Conservation (phyloP, 2,113 vertebrate species). For the Apus apus region DNA sequence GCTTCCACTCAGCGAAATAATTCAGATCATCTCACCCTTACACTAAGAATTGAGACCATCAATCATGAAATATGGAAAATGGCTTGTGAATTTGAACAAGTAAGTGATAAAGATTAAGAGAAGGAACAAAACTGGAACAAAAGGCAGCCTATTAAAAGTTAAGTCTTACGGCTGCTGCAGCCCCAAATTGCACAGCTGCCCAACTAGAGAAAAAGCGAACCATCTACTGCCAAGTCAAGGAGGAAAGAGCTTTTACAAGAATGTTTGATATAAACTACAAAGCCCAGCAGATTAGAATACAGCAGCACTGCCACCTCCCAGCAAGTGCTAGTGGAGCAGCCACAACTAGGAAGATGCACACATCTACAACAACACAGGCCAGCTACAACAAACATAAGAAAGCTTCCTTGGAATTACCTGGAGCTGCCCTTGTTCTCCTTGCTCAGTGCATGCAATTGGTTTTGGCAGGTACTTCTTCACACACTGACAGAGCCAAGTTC, state of each 20-base stretch:
- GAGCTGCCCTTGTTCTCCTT: not conserved
- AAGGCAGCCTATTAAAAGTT: not conserved
- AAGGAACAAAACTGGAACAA: not conserved
- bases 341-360: not conserved
- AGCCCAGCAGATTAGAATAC: accelerated
- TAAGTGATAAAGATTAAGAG: not conserved
- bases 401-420: not conserved
- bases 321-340: not conserved
- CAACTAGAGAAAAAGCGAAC: not conserved
- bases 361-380: accelerated
- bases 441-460: not conserved
- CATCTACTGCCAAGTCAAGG: not conserved
- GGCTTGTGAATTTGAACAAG: not conserved
- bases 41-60: not conserved
- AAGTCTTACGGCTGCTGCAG: not conserved
- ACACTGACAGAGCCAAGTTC: not conserved
- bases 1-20: not conserved
- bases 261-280: not conserved
- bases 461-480: constrained; percentile 1
- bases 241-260: not conserved
- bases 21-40: not conserved
- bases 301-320: accelerated
- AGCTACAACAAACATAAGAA: not conserved
- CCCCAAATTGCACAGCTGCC: not conserved
- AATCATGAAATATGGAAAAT: not conserved